phyloP scores from a whole-genome alignment of 1,140 invertebrate species.

The Batillaria attramentaria region DNA sequence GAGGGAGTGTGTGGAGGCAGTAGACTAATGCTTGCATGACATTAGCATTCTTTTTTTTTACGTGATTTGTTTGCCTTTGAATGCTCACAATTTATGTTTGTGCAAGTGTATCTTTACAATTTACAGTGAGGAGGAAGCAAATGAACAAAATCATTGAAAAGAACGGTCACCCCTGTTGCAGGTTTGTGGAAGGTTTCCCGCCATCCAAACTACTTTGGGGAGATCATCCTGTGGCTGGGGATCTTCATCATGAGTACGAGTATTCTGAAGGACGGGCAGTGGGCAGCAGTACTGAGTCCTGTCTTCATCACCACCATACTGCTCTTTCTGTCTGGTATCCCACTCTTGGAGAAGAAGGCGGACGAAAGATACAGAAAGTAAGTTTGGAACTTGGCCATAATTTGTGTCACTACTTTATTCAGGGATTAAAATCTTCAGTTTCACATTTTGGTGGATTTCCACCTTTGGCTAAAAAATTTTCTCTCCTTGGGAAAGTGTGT shows the following conservation, averaged over 20 bases:
- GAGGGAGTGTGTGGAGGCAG: too few species aligned
- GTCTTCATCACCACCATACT: constrained; percentile 91
- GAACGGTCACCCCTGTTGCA: constrained; percentile 66
- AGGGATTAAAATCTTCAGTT: too few species aligned
- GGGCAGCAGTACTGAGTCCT: constrained; percentile 88
- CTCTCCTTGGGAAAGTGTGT: too few species aligned
- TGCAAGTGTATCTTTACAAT: too few species aligned
- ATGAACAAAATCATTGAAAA: too few species aligned
- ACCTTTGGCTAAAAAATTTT: too few species aligned
- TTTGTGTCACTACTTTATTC: not conserved
- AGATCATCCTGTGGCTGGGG: constrained; percentile 94
- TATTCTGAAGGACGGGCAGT: constrained; percentile 83
- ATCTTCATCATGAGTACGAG: constrained; percentile 91
- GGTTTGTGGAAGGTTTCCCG: constrained; percentile 91
- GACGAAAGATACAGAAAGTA: constrained; percentile 91
- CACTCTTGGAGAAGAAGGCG: constrained; percentile 82
- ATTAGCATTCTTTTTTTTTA: too few species aligned
- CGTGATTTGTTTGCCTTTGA: too few species aligned
- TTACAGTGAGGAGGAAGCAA: too few species aligned
- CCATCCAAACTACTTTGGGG: constrained; percentile 97
- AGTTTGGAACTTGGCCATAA: constrained; percentile 66
- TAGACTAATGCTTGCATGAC: too few species aligned
- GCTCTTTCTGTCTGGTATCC: constrained; percentile 79
- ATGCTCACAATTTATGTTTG: too few species aligned
- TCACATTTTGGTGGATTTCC: too few species aligned